Evolutionary conservation across 2,888 invertebrate species (phyloP), one percentile per base, ranked within the genome.

Genomic region (Icerya purchasi): DNA sequence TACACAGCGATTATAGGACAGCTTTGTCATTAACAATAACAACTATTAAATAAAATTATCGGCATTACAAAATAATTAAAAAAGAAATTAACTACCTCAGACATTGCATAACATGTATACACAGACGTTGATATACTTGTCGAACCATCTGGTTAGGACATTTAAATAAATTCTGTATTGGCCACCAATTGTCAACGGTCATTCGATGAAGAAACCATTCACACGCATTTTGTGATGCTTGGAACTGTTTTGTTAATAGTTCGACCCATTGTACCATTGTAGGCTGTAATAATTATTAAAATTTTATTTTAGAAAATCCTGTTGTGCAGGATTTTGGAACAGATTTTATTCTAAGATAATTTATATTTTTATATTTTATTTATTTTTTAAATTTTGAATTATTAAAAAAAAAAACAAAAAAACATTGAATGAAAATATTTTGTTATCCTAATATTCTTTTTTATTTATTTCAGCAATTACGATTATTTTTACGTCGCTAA

Each of bases 251-350:
- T 8, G 92, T 93, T 25, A 93, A 78, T 63, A 93, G 72, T 71
- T 94, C 93, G 61, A 93, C 92, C 93, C 93, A 94, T 65, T 93
- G 89, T 53, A 92, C 86, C 88, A 93, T 91, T 1, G 92, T 93
- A 3, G 93, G 92, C 82, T 86, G 67, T 56, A 62, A 65, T 23
- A 61, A 57, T n/a, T n/a, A n/a, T 14, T 54, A 36, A 52, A 53
- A 59, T 24, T n/a, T 55, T 24, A 58, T 56, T 36, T 50, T 56
- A 53, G 20, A 57, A 53, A 49, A 20, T 54, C n/a, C 51, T 52
- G 5, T 18, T 55, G 20, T 56, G 68, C 56, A 61, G 60, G 24
- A 62, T 58, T 55, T 61, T 24, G 20, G 55, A 14, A 54, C 21
- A 1, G 57, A 23, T n/a, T 58, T 1, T 54, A 21, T 36, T 57